Conservation (phyloP, 2,113 vertebrate species). For the Halichoeres trimaculatus region DNA sequence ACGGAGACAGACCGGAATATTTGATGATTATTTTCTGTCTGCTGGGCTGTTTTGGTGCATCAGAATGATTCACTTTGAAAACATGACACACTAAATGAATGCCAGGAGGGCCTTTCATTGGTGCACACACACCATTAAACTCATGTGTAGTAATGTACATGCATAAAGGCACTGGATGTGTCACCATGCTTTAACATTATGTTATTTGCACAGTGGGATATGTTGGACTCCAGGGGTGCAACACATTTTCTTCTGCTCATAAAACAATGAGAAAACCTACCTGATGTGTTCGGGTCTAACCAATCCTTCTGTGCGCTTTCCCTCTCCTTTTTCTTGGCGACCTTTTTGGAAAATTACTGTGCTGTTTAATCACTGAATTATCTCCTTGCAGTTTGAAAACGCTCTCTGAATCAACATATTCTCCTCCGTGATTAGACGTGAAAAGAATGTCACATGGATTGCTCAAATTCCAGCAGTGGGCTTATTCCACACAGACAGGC, state of each 20-base stretch:
- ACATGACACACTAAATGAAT: not conserved
- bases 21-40: not conserved
- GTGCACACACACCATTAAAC: not conserved
- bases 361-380: conserved; percentile 39
- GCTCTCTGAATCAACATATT: conserved; percentile 33
- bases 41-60: not conserved
- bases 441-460: conserved; percentile 58
- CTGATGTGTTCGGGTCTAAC: not conserved
- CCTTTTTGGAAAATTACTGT: conserved; percentile 20
- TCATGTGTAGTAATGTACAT: not conserved
- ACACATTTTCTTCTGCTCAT: not conserved
- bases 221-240: not conserved
- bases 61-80: not conserved
- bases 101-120: not conserved
- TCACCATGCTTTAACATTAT: not conserved
- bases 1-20: not conserved
- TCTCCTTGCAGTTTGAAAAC: conserved; percentile 28
- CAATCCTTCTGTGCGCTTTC: conserved; percentile 6
- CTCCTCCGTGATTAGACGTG: conserved; percentile 45
- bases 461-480: conserved; percentile 49
- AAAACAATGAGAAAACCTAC: not conserved
- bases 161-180: not conserved
- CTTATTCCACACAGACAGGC: conserved; percentile 43
- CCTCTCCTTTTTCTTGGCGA: conserved; percentile 11
- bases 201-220: not conserved